Percentiles rank a stretch among this genome's conserved stretches.
Conservation (phyloP, 2,888 invertebrate species). For the Oscheius sp. region DNA sequence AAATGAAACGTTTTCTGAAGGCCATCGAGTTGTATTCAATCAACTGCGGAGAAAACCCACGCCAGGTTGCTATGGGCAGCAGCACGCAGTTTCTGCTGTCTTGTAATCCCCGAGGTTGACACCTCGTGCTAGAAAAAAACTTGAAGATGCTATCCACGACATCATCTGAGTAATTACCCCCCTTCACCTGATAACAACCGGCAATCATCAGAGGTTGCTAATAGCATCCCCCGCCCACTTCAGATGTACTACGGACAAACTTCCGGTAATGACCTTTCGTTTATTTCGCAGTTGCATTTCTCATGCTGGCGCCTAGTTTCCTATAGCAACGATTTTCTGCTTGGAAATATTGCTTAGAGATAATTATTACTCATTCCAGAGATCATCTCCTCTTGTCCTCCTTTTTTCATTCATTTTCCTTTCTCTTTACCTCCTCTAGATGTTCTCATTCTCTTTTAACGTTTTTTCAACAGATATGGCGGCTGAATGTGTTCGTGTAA, state of each 20-base stretch:
- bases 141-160: too few relatives aligned
- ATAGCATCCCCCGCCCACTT: too few relatives aligned
- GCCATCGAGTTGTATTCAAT: constrained; percentile 11
- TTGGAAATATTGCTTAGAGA: constrained; percentile 5
- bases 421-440: background rate
- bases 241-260: too few relatives aligned
- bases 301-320: background rate
- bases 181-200: background rate
- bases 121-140: too few relatives aligned
- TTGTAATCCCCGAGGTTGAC: background rate
- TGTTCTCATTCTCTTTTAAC: background rate
- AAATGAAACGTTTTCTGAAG: background rate
- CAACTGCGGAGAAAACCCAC: constrained; percentile 21
- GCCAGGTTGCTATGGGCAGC: constrained; percentile 12
- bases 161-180: background rate
- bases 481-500: constrained; percentile 79
- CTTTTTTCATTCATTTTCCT: background rate
- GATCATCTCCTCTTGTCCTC: background rate
- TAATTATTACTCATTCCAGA: background rate
- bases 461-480: constrained; percentile 3
- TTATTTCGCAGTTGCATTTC: background rate
- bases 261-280: background rate
- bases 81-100: constrained; percentile 5
- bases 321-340: constrained; percentile 16
- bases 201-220: background rate